phyloP scores from a whole-genome alignment of 2,113 vertebrate species.

The Marmota monax region DNA sequence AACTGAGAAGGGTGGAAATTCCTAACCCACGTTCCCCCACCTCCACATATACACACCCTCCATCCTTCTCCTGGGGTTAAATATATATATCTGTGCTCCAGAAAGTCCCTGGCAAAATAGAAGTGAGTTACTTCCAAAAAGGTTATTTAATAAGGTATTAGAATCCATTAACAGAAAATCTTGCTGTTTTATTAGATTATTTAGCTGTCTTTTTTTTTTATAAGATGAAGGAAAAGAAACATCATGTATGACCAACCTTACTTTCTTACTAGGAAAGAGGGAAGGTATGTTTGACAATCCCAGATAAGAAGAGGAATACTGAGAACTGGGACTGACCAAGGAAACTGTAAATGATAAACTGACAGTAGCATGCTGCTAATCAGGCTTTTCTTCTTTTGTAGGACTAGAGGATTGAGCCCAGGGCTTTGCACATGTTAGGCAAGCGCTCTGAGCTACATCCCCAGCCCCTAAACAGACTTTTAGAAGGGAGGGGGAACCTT shows the following conservation, averaged over 20 bases:
- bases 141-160: background rate
- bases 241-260: background rate
- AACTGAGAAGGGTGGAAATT: background rate
- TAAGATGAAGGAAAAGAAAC: background rate
- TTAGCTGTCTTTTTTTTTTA: background rate
- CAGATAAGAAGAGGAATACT: background rate
- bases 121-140: constrained; percentile 33
- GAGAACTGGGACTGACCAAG: background rate
- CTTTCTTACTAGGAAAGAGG: background rate
- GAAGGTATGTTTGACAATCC: background rate
- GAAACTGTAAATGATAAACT: no score
- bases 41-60: background rate
- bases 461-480: background rate
- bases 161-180: constrained; percentile 29
- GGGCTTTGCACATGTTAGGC: no score
- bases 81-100: background rate
- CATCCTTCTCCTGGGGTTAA: background rate
- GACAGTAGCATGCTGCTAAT: no score
- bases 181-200: constrained; percentile 42
- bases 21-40: background rate
- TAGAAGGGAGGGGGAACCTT: background rate
- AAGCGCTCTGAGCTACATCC: no score
- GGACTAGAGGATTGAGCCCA: no score
- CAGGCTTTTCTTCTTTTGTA: no score
- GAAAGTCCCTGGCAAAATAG: background rate